These are phyloP conservation scores for Lapara coniferarum DNA, from an alignment of 2,888 invertebrate genomes.

Conservation along the genomic window DNA sequence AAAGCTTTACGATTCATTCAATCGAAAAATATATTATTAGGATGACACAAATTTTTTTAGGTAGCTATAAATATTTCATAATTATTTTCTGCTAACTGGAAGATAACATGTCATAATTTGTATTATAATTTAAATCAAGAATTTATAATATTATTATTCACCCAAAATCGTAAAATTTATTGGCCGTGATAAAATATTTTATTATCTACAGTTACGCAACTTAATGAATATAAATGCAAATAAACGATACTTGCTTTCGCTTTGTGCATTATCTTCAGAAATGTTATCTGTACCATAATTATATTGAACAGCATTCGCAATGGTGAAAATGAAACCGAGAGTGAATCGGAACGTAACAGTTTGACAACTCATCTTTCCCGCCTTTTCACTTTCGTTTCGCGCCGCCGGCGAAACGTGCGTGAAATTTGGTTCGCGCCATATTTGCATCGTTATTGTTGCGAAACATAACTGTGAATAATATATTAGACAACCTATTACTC, in stretches of 20 bases:
- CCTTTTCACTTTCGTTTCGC: constrained; percentile 62
- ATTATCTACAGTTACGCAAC: not conserved
- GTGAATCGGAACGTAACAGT: constrained; percentile 53
- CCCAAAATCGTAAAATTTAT: not conserved
- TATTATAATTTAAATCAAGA: not conserved
- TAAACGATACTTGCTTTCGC: constrained; percentile 4
- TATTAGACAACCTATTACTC: constrained; percentile 28
- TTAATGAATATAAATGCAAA: not conserved
- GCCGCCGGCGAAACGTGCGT: constrained; percentile 43
- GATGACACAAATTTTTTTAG: too few species aligned
- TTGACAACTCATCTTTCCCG: constrained; percentile 58
- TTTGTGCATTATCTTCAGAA: not conserved
- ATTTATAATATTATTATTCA: not conserved
- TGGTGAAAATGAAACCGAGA: constrained; percentile 47
- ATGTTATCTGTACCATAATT: not conserved
- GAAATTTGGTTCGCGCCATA: constrained; percentile 46
- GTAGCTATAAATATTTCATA: too few species aligned
- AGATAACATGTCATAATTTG: too few species aligned
- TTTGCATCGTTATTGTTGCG: constrained; percentile 31
- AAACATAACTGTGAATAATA: constrained; percentile 24
- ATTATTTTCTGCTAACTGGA: too few species aligned
- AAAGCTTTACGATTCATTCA: too few species aligned
- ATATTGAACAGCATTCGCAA: constrained; percentile 13
- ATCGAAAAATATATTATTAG: too few species aligned
- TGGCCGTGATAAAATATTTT: not conserved